Percentiles rank a stretch among this genome's conserved stretches.
phyloP scores from a whole-genome alignment of 2,888 invertebrate species.

The Cephus pulcher region DNA sequence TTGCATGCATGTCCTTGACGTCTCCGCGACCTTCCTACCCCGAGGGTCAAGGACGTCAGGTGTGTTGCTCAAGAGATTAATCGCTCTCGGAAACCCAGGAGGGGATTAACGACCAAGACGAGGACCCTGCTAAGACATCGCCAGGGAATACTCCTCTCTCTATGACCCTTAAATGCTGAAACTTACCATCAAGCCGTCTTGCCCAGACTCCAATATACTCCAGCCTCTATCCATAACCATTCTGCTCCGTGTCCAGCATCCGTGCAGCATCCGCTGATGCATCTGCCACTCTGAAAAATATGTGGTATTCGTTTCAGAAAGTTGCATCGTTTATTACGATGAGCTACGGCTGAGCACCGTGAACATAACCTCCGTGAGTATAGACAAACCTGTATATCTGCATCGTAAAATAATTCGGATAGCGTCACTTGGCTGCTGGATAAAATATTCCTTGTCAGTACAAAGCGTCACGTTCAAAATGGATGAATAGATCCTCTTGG shows the following conservation, averaged over 20 bases:
- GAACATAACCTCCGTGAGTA: background rate
- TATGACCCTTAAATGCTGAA: background rate
- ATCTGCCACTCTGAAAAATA: background rate
- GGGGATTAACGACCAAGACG: background rate
- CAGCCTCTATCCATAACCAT: background rate
- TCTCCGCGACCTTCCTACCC: conserved; percentile 17
- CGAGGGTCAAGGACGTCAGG: conserved; percentile 47
- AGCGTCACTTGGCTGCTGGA: background rate
- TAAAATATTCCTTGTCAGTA: background rate
- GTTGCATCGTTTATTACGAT: background rate
- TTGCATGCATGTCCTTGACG: conserved; percentile 48
- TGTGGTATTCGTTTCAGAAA: background rate
- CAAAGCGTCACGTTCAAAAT: conserved; percentile 19
- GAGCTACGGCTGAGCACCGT: background rate
- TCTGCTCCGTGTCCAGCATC: too few species aligned
- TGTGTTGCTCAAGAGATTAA: conserved; percentile 37
- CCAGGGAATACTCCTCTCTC: background rate
- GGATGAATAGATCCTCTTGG: conserved; percentile 29
- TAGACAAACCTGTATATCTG: background rate
- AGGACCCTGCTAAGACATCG: background rate
- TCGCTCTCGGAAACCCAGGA: conserved; percentile 19
- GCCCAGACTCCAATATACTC: background rate
- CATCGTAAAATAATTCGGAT: background rate
- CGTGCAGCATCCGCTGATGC: background rate
- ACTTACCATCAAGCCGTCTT: background rate